Conservation (phyloP, 2,113 vertebrate species). For the Recurvirostra avosetta region DNA sequence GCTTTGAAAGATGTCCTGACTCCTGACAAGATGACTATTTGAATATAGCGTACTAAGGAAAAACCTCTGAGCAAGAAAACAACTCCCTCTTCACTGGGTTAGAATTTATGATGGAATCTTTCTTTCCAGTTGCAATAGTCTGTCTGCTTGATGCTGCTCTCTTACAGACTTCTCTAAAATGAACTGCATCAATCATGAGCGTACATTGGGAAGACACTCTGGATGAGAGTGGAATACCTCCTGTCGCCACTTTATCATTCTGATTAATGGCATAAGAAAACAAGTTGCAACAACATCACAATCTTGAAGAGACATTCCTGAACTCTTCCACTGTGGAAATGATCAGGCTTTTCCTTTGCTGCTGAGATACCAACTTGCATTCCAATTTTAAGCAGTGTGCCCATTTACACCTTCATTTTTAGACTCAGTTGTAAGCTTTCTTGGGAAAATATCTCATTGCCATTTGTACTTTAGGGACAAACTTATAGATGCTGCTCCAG, state of each 20-base stretch:
- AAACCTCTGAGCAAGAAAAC: not conserved
- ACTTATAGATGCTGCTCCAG: not conserved
- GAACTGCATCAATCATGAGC: not conserved
- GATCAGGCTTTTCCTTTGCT: not conserved
- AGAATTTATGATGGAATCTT: not conserved
- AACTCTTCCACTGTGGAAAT: not conserved
- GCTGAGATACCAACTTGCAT: not conserved
- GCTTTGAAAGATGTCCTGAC: not conserved
- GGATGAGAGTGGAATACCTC: not conserved
- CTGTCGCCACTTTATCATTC: not conserved
- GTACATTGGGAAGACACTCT: not conserved
- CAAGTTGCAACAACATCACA: not conserved
- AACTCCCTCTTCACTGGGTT: not conserved
- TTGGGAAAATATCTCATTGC: not conserved
- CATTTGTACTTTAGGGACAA: not conserved
- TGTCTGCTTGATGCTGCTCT: not conserved
- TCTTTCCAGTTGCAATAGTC: not conserved
- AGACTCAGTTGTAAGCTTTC: not conserved
- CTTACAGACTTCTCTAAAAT: not conserved
- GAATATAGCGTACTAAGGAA: not conserved
- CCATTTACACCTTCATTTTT: not conserved
- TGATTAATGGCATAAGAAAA: constrained; percentile 6
- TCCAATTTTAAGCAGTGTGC: not conserved
- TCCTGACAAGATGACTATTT: not conserved
- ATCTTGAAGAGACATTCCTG: not conserved